Conservation (phyloP, 2,888 invertebrate genomes). For the Prosapia bicincta region DNA sequence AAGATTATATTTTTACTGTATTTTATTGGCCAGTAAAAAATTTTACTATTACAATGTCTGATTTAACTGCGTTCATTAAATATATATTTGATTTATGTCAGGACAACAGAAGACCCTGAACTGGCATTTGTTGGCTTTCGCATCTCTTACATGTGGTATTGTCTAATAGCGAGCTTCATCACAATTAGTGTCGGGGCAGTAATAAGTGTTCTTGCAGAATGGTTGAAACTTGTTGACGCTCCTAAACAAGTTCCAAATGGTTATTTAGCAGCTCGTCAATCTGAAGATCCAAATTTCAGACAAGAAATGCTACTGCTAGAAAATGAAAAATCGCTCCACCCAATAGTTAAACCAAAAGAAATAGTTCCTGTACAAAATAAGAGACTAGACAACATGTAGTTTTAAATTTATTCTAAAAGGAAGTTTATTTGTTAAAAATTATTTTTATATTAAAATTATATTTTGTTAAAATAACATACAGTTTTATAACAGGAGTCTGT, state of each 20-base stretch:
- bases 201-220: constrained; percentile 35
- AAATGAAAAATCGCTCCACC: background rate
- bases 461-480: too few relatives aligned
- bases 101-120: constrained; percentile 14
- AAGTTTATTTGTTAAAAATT: too few relatives aligned
- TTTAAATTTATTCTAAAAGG: too few relatives aligned
- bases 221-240: background rate
- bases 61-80: too few relatives aligned
- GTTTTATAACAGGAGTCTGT: too few relatives aligned
- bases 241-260: background rate
- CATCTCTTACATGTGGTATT: constrained; percentile 45
- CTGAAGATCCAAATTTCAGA: background rate
- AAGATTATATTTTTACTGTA: background rate
- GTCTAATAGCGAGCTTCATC: constrained; percentile 40
- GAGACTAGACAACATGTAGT: background rate
- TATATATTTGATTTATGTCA: too few relatives aligned
- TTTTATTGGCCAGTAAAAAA: constrained; percentile 11
- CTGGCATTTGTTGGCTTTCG: constrained; percentile 40
- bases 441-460: too few relatives aligned
- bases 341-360: background rate
- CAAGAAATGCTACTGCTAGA: background rate
- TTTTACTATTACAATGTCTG: too few relatives aligned
- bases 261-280: background rate
- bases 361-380: background rate
- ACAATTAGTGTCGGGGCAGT: constrained; percentile 41